Percentiles rank a stretch among this genome's conserved stretches.
Conservation (phyloP, 2,113 vertebrate species). For the Notarius lentiginosus region DNA sequence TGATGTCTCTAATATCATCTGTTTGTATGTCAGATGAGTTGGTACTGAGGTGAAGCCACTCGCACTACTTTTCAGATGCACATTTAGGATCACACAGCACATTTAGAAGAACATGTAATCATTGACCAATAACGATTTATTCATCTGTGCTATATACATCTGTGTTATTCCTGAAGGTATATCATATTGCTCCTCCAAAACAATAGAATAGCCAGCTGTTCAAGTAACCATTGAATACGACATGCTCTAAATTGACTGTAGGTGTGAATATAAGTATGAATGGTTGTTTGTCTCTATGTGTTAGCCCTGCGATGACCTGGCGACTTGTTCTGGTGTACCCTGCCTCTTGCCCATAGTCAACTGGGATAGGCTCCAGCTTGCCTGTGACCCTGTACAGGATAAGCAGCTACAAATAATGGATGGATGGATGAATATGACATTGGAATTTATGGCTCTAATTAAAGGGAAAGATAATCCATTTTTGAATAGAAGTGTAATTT, state of each 20-base stretch:
- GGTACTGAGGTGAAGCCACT: background rate
- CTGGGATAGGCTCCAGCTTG: too few relatives aligned
- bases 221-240: background rate
- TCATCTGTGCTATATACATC: slow-evolving; percentile 3
- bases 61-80: background rate
- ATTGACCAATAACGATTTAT: background rate
- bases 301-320: too few relatives aligned
- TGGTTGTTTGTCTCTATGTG: too few relatives aligned
- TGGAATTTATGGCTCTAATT: background rate
- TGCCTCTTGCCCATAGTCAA: too few relatives aligned
- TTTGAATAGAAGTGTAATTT: slow-evolving; percentile 13
- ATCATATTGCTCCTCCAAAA: slow-evolving; percentile 4
- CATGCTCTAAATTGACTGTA: too few relatives aligned
- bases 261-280: too few relatives aligned
- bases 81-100: background rate
- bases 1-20: background rate
- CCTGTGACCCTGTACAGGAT: too few relatives aligned
- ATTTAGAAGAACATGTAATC: background rate
- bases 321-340: too few relatives aligned
- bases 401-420: too few relatives aligned
- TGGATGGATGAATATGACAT: too few relatives aligned
- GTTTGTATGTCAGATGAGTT: background rate
- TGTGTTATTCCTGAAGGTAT: background rate
- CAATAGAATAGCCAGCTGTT: slow-evolving; percentile 13
- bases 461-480: slow-evolving; percentile 30